phyloP scores from a whole-genome alignment of 2,797 vertebrate genomes.

The Dipus sagitta region DNA sequence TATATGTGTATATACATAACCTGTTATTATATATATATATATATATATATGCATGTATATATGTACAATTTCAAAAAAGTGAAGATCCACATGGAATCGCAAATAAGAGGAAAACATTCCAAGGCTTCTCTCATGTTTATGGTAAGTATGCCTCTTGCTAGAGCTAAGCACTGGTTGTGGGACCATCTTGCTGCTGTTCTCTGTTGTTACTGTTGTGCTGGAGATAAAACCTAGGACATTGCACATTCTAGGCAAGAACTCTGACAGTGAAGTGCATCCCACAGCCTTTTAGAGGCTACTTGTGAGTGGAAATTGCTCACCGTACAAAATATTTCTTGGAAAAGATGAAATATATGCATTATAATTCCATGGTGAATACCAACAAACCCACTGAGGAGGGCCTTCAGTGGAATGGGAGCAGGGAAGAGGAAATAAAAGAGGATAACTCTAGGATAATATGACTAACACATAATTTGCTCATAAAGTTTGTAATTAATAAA shows the following conservation, averaged over 20 bases:
- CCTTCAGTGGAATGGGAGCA: too few relatives aligned
- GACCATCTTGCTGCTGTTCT: too few relatives aligned
- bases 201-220: not conserved
- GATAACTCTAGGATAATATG: too few relatives aligned
- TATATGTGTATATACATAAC: too few relatives aligned
- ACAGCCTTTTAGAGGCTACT: not conserved
- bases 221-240: not conserved
- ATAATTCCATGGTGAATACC: too few relatives aligned
- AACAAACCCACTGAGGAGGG: too few relatives aligned
- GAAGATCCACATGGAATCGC: not conserved
- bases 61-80: too few relatives aligned
- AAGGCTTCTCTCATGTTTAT: constrained; percentile 11
- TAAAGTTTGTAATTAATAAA: too few relatives aligned
- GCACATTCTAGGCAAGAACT: not conserved
- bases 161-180: not conserved
- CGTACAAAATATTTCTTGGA: constrained; percentile 10
- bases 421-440: too few relatives aligned
- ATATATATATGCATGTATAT: too few relatives aligned
- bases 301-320: not conserved
- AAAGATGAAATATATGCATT: not conserved
- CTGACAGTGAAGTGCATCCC: not conserved
- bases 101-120: constrained; percentile 33
- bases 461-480: too few relatives aligned
- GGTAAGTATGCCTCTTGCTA: not conserved
- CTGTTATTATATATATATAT: too few relatives aligned